Evolutionary conservation across 2,113 vertebrate genomes (phyloP).

Genomic region (Hippocampus barbouri): DNA sequence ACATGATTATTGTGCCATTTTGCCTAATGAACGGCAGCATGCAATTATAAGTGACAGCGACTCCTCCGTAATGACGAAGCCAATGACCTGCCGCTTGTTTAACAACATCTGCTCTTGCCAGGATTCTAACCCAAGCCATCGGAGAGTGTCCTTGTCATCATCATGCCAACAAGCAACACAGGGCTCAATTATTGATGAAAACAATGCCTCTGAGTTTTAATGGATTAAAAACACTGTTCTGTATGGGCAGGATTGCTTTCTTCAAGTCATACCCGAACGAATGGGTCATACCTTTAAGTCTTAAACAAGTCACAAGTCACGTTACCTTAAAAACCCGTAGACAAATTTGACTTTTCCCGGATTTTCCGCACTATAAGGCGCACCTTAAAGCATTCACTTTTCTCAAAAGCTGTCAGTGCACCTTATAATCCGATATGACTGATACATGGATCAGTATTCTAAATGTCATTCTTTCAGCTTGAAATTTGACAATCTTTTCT

Average conservation of each 20-base stretch:
- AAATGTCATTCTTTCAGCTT: too few species aligned
- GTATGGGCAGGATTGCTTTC: slow-evolving; percentile 28
- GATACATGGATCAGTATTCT: too few species aligned
- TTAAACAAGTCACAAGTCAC: not conserved
- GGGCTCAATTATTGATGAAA: slow-evolving; percentile 16
- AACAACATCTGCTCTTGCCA: slow-evolving; percentile 37
- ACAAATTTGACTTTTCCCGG: not conserved
- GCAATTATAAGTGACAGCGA: slow-evolving; percentile 41
- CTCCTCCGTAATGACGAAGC: slow-evolving; percentile 42
- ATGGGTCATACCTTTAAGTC: not conserved
- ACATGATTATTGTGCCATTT: slow-evolving; percentile 20
- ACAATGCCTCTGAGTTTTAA: slow-evolving; percentile 4
- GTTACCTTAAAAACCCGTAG: not conserved
- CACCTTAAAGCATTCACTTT: too few species aligned
- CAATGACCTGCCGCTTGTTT: slow-evolving; percentile 50
- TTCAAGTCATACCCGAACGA: not conserved
- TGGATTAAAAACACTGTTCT: slow-evolving; percentile 11
- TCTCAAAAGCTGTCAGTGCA: too few species aligned
- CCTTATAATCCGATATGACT: too few species aligned
- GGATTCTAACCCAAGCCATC: slow-evolving; percentile 18
- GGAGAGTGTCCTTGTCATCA: slow-evolving; percentile 29
- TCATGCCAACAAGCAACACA: slow-evolving; percentile 23
- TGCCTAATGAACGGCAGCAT: slow-evolving; percentile 46
- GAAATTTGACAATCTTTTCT: too few species aligned
- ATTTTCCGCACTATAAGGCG: too few species aligned